Evolutionary conservation across 2,888 invertebrate species (phyloP).

Genomic region (Leptogaster cylindrica): DNA sequence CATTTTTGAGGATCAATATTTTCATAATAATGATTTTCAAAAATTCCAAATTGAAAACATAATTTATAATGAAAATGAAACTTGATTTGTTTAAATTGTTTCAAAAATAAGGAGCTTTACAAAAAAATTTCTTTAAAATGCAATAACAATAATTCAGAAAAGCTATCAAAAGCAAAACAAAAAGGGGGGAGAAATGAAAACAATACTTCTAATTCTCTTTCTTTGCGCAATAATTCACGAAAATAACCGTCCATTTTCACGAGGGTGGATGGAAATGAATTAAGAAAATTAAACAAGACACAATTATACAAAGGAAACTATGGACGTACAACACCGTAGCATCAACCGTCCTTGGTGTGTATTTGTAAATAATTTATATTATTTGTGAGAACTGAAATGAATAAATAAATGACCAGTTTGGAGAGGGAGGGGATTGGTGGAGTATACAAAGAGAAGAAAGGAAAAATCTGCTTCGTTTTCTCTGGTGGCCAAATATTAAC

Average conservation of each 20-base stretch:
- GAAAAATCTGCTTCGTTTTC: not conserved
- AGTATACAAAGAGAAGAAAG: not conserved
- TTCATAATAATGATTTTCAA: too few relatives aligned
- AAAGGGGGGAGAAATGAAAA: slow-evolving; percentile 31
- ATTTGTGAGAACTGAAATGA: slow-evolving; percentile 13
- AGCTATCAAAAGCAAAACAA: slow-evolving; percentile 29
- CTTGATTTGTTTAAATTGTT: too few relatives aligned
- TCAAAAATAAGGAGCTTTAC: not conserved
- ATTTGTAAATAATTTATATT: slow-evolving; percentile 17
- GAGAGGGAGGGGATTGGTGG: not conserved
- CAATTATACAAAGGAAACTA: slow-evolving; percentile 27
- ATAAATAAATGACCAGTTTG: not conserved
- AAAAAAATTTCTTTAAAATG: slow-evolving; percentile 13
- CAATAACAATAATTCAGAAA: slow-evolving; percentile 32
- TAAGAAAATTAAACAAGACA: slow-evolving; percentile 40
- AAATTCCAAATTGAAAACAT: too few relatives aligned
- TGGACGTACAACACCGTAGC: not conserved
- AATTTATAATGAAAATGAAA: too few relatives aligned
- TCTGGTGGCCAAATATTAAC: not conserved
- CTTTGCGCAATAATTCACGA: slow-evolving; percentile 30
- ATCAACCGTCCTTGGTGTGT: not conserved
- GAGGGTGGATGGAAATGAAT: slow-evolving; percentile 36
- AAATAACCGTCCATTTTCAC: slow-evolving; percentile 36
- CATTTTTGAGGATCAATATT: too few relatives aligned
- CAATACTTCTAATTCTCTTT: slow-evolving; percentile 38